A percentile compares a stretch with the other conserved stretches of the same genome.
phyloP scores from a whole-genome alignment of 92 coral and sea anemone species.

The Muricea muricata region DNA sequence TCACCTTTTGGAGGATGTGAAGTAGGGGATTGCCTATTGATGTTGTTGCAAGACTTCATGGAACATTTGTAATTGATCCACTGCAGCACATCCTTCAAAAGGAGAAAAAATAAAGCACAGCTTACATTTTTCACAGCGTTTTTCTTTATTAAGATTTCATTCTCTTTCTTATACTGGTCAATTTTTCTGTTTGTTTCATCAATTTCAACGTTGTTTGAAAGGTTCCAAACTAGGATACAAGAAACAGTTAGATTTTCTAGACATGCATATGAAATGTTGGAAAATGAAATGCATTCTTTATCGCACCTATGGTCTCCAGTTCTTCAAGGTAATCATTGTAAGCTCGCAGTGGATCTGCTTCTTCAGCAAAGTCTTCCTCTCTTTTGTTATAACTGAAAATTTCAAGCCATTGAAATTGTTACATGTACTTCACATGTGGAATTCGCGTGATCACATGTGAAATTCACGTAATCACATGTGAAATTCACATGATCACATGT shows the following conservation, averaged over 20 bases:
- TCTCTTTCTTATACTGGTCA: conserved; percentile 90
- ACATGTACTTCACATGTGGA: no score
- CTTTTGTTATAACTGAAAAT: conserved; percentile 84
- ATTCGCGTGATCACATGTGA: no score
- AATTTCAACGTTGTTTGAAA: conserved; percentile 89
- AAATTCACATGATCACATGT: no score
- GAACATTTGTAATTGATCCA: no score
- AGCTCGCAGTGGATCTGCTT: conserved; percentile 75
- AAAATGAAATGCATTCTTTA: no score
- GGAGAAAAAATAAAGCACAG: no score
- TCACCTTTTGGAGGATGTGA: no score
- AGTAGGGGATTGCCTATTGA: no score
- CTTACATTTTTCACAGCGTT: conserved; percentile 87
- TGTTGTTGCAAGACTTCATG: no score
- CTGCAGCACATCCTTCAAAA: no score
- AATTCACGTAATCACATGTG: no score
- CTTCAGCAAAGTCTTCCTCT: conserved; percentile 82
- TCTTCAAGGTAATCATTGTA: conserved; percentile 97
- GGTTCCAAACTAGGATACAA: conserved; percentile 80
- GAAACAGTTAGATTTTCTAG: neutral
- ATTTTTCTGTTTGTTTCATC: conserved; percentile 89
- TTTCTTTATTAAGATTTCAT: conserved; percentile 85
- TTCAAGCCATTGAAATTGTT: neutral
- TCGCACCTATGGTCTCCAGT: conserved; percentile 83
- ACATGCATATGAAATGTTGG: neutral